phyloP scores from a whole-genome alignment of 2,113 vertebrate species.

The Panthera uncia region DNA sequence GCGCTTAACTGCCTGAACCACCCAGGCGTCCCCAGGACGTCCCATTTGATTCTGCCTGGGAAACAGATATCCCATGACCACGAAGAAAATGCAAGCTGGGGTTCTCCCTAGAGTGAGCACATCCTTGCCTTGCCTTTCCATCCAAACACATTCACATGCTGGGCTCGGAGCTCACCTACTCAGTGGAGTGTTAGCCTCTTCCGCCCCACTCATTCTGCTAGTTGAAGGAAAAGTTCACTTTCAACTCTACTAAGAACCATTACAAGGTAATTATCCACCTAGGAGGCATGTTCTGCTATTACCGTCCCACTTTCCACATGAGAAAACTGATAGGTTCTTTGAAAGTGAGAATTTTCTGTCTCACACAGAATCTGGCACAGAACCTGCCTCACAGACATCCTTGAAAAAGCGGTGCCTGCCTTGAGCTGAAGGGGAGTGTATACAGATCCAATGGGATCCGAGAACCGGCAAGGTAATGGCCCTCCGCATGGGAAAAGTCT shows the following conservation, averaged over 20 bases:
- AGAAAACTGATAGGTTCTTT: background rate
- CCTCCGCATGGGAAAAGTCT: accelerated
- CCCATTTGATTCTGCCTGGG: background rate
- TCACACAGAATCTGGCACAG: background rate
- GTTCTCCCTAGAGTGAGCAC: background rate
- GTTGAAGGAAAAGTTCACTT: background rate
- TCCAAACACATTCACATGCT: accelerated
- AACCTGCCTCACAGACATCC: background rate
- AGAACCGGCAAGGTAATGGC: too few species aligned
- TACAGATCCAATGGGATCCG: accelerated
- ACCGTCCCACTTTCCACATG: background rate
- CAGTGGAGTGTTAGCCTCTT: background rate
- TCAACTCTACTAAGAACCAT: background rate
- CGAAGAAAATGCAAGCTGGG: background rate
- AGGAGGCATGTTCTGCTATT: background rate
- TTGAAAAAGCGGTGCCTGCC: background rate
- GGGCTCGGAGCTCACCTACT: background rate
- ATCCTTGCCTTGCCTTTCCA: background rate
- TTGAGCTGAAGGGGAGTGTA: background rate
- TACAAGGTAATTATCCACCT: background rate
- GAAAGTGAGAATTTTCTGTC: background rate
- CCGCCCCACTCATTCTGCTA: background rate
- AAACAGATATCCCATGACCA: background rate
- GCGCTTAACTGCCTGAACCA: too few species aligned
- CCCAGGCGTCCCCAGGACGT: background rate